Conservation (phyloP, 2,888 invertebrate species). For the Meloe dianella region DNA sequence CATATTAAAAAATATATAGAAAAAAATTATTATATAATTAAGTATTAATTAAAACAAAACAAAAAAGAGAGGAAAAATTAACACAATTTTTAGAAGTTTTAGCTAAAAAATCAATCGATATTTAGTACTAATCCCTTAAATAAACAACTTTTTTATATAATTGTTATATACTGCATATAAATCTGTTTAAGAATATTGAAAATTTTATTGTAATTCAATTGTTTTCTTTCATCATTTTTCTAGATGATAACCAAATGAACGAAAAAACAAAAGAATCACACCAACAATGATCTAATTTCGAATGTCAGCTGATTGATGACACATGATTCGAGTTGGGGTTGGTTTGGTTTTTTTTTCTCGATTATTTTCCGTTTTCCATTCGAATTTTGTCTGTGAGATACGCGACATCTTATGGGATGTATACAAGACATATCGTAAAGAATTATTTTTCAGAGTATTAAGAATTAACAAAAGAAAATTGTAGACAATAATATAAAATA, state of each 20-base stretch:
- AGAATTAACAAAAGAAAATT: constrained; percentile 39
- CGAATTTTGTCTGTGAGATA: constrained; percentile 43
- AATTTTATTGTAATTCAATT: not conserved
- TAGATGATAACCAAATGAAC: not conserved
- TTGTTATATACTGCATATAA: constrained; percentile 18
- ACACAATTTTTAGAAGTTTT: constrained; percentile 30
- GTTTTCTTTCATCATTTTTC: not conserved
- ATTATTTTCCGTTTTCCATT: no score
- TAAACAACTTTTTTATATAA: constrained; percentile 43
- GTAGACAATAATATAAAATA: constrained; percentile 53
- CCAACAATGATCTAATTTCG: constrained; percentile 5
- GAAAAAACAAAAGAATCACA: no score
- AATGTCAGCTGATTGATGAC: constrained; percentile 21
- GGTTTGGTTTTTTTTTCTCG: no score
- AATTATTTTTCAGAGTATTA: constrained; percentile 48
- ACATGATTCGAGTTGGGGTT: not conserved
- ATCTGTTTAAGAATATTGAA: constrained; percentile 15
- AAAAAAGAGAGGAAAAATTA: no score
- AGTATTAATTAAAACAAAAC: constrained; percentile 20
- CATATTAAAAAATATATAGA: constrained; percentile 23
- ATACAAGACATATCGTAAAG: constrained; percentile 48
- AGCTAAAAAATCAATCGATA: constrained; percentile 34
- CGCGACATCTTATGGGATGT: constrained; percentile 41
- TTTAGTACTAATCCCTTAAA: constrained; percentile 33
- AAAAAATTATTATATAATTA: not conserved